Base-by-base conservation (phyloP, 2,113 vertebrate species). In the Platycercus adscitus region DNA sequence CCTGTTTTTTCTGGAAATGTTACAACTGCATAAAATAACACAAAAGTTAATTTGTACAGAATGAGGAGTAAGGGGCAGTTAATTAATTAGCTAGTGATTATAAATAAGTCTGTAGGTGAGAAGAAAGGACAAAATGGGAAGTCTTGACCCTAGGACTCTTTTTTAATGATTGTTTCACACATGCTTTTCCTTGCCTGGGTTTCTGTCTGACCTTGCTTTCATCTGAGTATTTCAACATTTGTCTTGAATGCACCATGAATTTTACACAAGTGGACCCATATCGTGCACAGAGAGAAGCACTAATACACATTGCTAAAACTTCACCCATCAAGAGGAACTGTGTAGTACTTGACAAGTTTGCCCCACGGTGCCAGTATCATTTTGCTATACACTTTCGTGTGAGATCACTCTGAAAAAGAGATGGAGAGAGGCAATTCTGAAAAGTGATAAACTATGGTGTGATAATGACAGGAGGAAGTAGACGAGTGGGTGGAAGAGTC, bases 381-480 rank as follows among this genome's bases (percentile, higher is more conserved):
- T 78, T 90, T 84, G 39, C 71, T 68, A 17, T 12, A 78, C 17
- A 6, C 20, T 94, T 94, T 26, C 5, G 2, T 64, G 56, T 43
- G 86, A 95, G 76, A 94, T 86, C 68, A 77, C 47, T 69, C 76
- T 76, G 72, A 90, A 52, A 31, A 92, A 84, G 65, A 76, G 77
- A 82, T 50, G 31, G 91, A 86, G 69, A 95, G 31, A 88, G 41
- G 63, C 26, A 94, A 61, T 58, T 71, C 71, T 70, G 58, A 79
- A 91, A 95, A 96, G 84, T 3, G 37, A 83, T 90, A 92, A 91
- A 77, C 63, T 76, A 35, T 68, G 25, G 86, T 26, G 1, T 73
- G 78, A 81, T 92, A 89, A 93, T 77, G 86, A 95, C 78, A 88
- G 52, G 28, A 80, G 58, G 86, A 95, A 89, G 79, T 70, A 86